phyloP scores from a whole-genome alignment of 2,797 vertebrate genomes.

The Poeciliopsis presidionis region DNA sequence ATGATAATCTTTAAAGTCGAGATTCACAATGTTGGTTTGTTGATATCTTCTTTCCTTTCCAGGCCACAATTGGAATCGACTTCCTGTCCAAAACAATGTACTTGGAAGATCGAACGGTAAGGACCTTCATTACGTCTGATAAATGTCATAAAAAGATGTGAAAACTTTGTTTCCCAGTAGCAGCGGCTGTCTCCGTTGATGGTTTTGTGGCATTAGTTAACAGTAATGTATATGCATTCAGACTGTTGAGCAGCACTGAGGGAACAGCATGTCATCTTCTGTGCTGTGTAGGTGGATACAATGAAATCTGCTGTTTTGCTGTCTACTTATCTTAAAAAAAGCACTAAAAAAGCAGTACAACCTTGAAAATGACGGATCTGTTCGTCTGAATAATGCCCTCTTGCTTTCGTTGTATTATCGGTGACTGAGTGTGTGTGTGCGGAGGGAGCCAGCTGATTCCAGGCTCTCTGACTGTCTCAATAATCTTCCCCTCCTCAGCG shows the following conservation, averaged over 20 bases:
- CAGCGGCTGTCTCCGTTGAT: not conserved
- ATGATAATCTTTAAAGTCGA: not conserved
- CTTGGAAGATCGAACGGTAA: slow-evolving; percentile 91
- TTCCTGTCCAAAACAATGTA: slow-evolving; percentile 96
- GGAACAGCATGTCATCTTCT: slow-evolving; percentile 25
- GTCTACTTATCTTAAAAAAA: slow-evolving; percentile 34
- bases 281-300: slow-evolving; percentile 29
- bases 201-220: not conserved
- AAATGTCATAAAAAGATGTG: slow-evolving; percentile 12
- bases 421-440: slow-evolving; percentile 33
- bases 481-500: slow-evolving; percentile 71
- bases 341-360: slow-evolving; percentile 19
- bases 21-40: slow-evolving; percentile 21
- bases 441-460: slow-evolving; percentile 46
- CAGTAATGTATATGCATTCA: slow-evolving; percentile 13
- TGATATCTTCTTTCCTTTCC: slow-evolving; percentile 47
- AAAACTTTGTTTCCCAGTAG: slow-evolving; percentile 13
- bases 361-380: slow-evolving; percentile 28
- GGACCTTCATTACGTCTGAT: slow-evolving; percentile 31
- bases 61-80: slow-evolving; percentile 94
- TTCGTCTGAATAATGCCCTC: not conserved
- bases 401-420: slow-evolving; percentile 8
- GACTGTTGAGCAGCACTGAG: slow-evolving; percentile 6
- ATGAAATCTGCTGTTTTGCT: slow-evolving; percentile 28
- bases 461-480: slow-evolving; percentile 63